Conservation (phyloP, 2,797 vertebrate genomes). For the Centroberyx gerrardi region DNA sequence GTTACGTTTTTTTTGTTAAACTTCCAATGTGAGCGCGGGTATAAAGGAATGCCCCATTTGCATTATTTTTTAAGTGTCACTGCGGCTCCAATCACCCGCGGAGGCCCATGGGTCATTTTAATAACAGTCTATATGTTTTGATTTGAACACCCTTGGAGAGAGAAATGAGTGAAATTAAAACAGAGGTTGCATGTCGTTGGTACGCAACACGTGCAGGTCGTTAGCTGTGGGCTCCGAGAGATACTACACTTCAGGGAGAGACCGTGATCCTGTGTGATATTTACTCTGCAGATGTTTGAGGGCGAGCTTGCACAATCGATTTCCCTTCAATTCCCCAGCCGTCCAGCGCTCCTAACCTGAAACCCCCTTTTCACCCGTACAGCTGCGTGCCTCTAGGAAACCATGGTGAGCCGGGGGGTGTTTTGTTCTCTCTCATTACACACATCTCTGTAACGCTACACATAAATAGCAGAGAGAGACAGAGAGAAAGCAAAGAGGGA, state of each 20-base stretch:
- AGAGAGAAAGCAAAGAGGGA: slow-evolving; percentile 23
- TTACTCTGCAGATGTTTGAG: slow-evolving; percentile 83
- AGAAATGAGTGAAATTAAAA: slow-evolving; percentile 26
- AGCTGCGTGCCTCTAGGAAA: slow-evolving; percentile 79
- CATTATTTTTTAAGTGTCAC: background rate
- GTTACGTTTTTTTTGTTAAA: slow-evolving; percentile 55
- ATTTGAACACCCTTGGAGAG: background rate
- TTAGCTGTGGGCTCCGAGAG: slow-evolving; percentile 29
- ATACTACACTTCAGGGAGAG: slow-evolving; percentile 53
- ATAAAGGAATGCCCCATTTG: slow-evolving; percentile 29
- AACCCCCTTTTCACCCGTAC: slow-evolving; percentile 62
- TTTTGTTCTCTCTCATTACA: slow-evolving; percentile 75
- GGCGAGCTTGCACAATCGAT: slow-evolving; percentile 81
- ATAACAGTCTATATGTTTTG: background rate
- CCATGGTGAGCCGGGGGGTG: slow-evolving; percentile 79
- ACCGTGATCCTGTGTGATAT: slow-evolving; percentile 64
- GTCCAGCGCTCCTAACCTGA: slow-evolving; percentile 60
- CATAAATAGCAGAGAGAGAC: slow-evolving; percentile 55
- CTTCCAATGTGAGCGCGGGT: slow-evolving; percentile 42
- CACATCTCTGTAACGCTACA: slow-evolving; percentile 63
- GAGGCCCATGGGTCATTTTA: background rate
- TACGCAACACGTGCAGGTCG: slow-evolving; percentile 40
- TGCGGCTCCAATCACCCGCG: background rate
- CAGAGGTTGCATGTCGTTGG: slow-evolving; percentile 22
- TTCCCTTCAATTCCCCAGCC: slow-evolving; percentile 79